Conservation (phyloP, 2,888 invertebrate genomes). For the Lepidocyrtinus sp. region DNA sequence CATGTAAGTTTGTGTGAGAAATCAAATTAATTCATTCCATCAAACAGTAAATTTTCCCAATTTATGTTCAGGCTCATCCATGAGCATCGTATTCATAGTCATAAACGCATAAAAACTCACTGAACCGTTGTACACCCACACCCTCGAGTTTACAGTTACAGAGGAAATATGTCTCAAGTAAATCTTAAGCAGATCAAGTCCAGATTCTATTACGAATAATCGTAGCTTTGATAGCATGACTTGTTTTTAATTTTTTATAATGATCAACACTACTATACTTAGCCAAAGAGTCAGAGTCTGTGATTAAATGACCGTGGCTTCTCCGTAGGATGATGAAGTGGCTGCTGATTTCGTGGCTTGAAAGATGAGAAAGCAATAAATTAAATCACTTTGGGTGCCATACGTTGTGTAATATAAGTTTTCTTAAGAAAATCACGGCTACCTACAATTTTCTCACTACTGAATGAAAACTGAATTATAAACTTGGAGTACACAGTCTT, state of each 20-base stretch:
- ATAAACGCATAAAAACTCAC: conserved; percentile 24
- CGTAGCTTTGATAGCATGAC: background rate
- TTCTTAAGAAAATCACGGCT: background rate
- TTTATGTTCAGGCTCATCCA: background rate
- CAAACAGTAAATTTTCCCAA: conserved; percentile 2
- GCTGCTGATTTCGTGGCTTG: conserved; percentile 51
- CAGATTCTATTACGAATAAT: background rate
- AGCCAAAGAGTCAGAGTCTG: too few relatives aligned
- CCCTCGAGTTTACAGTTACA: too few relatives aligned
- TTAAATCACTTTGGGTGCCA: conserved; percentile 59
- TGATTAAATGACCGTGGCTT: background rate
- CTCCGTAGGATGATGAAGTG: conserved; percentile 43
- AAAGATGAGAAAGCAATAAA: conserved; percentile 59
- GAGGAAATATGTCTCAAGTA: too few relatives aligned
- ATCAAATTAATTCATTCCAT: conserved; percentile 55
- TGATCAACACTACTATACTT: conserved; percentile 1
- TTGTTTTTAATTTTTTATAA: background rate
- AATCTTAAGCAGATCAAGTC: too few relatives aligned
- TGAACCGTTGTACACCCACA: conserved; percentile 24
- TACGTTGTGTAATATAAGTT: conserved; percentile 43
- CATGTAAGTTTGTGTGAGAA: conserved; percentile 46
- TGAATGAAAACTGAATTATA: background rate
- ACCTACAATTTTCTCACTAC: background rate
- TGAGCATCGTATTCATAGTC: background rate
- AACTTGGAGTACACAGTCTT: too few relatives aligned